A percentile compares a stretch with the other conserved stretches of the same genome.
Conservation (phyloP, 2,797 vertebrate genomes). For the Urophycis tenuis region DNA sequence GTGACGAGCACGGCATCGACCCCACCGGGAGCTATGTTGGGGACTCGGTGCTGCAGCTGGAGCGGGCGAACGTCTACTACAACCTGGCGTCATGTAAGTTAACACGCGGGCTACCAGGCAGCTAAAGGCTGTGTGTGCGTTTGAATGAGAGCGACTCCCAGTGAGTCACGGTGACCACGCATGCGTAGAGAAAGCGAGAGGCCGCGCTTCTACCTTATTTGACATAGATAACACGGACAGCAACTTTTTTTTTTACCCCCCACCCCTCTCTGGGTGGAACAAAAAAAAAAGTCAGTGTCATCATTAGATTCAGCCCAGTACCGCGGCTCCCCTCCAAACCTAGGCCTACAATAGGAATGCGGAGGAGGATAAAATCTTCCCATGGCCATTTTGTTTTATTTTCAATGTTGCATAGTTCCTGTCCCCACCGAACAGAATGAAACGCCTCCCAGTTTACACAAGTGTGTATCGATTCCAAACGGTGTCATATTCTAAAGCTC, state of each 20-base stretch:
- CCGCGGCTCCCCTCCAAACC: background rate
- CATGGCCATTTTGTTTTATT: background rate
- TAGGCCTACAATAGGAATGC: background rate
- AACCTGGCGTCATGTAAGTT: constrained; percentile 91
- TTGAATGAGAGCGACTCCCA: constrained; percentile 4
- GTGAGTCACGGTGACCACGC: constrained; percentile 23
- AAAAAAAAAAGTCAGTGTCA: too few species aligned
- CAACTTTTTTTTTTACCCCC: too few species aligned
- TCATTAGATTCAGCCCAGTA: too few species aligned
- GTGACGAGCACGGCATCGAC: constrained; percentile 88
- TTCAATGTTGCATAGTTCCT: background rate
- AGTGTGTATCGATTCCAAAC: background rate
- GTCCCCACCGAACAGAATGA: background rate
- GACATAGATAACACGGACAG: background rate
- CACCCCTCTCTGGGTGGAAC: background rate
- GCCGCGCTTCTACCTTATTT: background rate
- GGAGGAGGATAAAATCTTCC: background rate
- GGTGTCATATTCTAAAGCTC: background rate
- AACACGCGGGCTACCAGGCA: background rate
- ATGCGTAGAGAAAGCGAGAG: background rate
- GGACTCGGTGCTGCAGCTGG: constrained; percentile 85
- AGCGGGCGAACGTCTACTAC: constrained; percentile 90
- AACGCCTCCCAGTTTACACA: background rate
- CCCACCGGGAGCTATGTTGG: constrained; percentile 83
- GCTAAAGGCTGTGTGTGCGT: constrained; percentile 14